Conservation (phyloP, 2,888 invertebrate species). For the Pachydiplax longipennis region DNA sequence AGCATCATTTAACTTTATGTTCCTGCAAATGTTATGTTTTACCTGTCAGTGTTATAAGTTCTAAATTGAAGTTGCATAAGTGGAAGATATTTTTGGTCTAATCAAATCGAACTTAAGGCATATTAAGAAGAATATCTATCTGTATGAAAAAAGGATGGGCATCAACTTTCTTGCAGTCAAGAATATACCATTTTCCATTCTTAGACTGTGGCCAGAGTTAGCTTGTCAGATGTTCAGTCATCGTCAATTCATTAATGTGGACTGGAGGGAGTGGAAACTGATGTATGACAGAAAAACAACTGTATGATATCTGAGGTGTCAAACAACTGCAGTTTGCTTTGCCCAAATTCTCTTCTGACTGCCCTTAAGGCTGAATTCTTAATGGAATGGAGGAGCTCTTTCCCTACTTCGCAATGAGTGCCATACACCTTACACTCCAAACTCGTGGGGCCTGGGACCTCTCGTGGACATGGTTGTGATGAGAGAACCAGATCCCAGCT, state of each 20-base stretch:
- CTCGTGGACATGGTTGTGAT: not conserved
- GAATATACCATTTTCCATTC: not conserved
- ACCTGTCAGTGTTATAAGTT: no score
- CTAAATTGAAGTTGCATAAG: no score
- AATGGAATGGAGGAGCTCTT: not conserved
- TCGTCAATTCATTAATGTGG: constrained; percentile 4
- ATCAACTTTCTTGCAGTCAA: not conserved
- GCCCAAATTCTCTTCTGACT: not conserved
- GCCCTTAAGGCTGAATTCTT: not conserved
- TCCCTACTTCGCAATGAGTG: not conserved
- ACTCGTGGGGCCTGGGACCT: not conserved
- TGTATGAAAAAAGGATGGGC: not conserved
- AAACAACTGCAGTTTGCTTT: constrained; percentile 11
- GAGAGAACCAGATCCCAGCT: not conserved
- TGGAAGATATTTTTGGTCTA: no score
- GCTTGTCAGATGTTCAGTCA: not conserved
- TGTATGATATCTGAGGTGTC: constrained; percentile 18
- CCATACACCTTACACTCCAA: not conserved
- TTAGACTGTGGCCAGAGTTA: not conserved
- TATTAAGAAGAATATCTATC: not conserved
- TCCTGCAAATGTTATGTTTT: no score
- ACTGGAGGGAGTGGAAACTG: constrained; percentile 12
- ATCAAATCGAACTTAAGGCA: no score
- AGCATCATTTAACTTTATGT: no score
- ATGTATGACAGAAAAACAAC: not conserved